Conservation (phyloP, 1,140 invertebrate species). For the Diuraphis noxia region DNA sequence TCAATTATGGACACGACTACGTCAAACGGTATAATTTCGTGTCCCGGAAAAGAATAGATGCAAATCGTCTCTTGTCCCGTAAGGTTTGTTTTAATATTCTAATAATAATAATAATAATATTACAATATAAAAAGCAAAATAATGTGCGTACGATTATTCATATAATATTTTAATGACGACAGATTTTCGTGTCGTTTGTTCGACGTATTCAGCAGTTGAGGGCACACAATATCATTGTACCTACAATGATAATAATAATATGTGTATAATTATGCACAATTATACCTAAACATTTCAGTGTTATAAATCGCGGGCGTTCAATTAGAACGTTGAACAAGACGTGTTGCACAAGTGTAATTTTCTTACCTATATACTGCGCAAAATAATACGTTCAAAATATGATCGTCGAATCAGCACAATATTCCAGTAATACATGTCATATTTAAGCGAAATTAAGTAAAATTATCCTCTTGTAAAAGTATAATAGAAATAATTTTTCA, state of each 20-base stretch:
- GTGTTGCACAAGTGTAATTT: background rate
- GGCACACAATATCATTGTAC: background rate
- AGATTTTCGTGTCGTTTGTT: background rate
- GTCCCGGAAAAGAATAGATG: background rate
- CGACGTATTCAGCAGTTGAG: background rate
- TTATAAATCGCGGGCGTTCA: background rate
- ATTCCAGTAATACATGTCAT: background rate
- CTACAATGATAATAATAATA: background rate
- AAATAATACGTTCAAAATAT: background rate
- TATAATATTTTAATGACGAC: background rate
- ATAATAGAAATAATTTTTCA: no score
- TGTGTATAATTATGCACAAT: background rate
- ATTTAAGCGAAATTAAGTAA: background rate
- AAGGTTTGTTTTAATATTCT: background rate
- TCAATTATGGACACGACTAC: constrained; percentile 7
- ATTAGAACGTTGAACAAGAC: background rate
- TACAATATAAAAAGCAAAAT: background rate
- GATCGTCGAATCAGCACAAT: background rate
- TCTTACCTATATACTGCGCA: background rate
- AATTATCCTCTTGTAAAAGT: background rate
- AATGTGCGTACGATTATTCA: background rate
- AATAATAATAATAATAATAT: background rate
- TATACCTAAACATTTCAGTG: background rate
- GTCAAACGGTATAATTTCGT: constrained; percentile 3
- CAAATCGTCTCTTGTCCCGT: background rate